phyloP scores from a whole-genome alignment of 2,888 invertebrate species.

The Cancer borealis region DNA sequence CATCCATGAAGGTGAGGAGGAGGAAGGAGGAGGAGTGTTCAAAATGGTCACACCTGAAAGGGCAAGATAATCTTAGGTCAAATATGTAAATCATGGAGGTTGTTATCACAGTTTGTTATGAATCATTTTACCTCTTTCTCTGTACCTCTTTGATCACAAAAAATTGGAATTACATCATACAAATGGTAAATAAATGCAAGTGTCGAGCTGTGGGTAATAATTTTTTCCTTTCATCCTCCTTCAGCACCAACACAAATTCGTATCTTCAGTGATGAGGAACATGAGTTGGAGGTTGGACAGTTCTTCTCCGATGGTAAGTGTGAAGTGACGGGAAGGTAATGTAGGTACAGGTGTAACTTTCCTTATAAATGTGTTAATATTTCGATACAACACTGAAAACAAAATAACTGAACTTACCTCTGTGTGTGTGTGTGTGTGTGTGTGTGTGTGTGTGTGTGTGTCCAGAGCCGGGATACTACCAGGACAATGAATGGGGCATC shows the following conservation, averaged over 20 bases:
- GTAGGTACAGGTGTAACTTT: not conserved
- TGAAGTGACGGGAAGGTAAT: not conserved
- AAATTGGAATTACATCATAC: not conserved
- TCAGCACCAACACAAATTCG: slow-evolving; percentile 69
- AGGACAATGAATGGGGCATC: slow-evolving; percentile 82
- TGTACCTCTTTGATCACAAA: not conserved
- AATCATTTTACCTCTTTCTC: too few species aligned
- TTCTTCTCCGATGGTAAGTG: slow-evolving; percentile 74
- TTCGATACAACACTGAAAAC: too few species aligned
- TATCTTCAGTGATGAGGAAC: slow-evolving; percentile 71
- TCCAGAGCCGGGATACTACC: slow-evolving; percentile 82
- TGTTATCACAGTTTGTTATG: too few species aligned
- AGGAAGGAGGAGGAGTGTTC: not conserved
- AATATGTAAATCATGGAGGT: too few species aligned
- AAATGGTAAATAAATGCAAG: not conserved
- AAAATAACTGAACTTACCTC: too few species aligned
- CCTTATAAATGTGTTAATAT: too few species aligned
- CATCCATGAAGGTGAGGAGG: slow-evolving; percentile 80
- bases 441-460: slow-evolving; percentile 6
- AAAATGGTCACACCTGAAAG: too few species aligned
- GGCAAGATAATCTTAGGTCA: too few species aligned
- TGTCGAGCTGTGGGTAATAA: not conserved
- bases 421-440: too few species aligned
- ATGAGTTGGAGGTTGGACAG: slow-evolving; percentile 69
- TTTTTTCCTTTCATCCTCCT: too few species aligned